phyloP scores from a whole-genome alignment of 1,140 invertebrate species.

The Gyrodactylus bullatarudis region DNA sequence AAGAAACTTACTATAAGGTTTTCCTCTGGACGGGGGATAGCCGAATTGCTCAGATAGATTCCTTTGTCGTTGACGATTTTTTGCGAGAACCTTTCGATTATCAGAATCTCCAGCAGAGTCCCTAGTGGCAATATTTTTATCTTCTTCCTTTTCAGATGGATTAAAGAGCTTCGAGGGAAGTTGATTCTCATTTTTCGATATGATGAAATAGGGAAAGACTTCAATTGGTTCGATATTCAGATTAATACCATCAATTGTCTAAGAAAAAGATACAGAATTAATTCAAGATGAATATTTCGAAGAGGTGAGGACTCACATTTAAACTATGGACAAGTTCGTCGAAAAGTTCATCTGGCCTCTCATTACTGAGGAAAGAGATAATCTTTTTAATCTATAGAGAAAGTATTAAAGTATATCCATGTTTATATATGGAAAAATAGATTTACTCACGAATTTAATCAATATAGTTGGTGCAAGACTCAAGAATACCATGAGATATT shows the following conservation, averaged over 20 bases:
- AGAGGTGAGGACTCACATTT: conserved; percentile 10
- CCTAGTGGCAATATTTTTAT: background rate
- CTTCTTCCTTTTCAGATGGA: background rate
- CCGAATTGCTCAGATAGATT: background rate
- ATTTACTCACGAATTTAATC: conserved; percentile 36
- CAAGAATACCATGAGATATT: conserved; percentile 79
- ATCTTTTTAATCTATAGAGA: conserved; percentile 50
- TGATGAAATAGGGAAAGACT: background rate
- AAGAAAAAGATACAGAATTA: background rate
- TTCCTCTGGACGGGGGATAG: background rate
- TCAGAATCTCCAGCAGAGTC: background rate
- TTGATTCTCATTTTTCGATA: background rate
- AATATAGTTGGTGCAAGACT: conserved; percentile 70
- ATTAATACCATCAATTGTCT: background rate
- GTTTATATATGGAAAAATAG: background rate
- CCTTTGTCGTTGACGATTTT: background rate
- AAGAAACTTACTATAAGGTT: background rate
- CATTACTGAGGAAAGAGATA: conserved; percentile 51
- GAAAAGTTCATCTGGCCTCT: conserved; percentile 50
- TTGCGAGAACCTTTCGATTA: background rate
- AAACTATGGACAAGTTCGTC: conserved; percentile 86
- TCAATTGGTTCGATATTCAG: background rate
- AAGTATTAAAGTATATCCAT: background rate
- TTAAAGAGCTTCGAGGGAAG: background rate
- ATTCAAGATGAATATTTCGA: background rate